Evolutionary conservation across 1,140 invertebrate genomes (phyloP).

Genomic region (Caerostris extrusa): DNA sequence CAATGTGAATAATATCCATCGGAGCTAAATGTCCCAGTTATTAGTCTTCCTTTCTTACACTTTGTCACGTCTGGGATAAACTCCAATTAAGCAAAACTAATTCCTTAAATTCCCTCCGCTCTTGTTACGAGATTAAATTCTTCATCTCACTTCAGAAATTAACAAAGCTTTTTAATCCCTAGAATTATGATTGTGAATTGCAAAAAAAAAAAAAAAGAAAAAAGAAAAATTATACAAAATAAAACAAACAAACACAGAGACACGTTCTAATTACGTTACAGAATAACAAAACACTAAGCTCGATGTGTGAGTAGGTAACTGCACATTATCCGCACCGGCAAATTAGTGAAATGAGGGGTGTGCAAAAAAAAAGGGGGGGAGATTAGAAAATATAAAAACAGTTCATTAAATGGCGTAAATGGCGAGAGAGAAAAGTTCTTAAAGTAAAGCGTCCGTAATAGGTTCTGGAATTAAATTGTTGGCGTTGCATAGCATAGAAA

Average conservation of each 20-base stretch:
- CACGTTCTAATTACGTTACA: slow-evolving; percentile 3
- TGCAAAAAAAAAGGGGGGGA: not conserved
- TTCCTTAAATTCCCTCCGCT: not conserved
- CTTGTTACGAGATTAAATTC: slow-evolving; percentile 18
- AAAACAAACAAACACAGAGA: too few species aligned
- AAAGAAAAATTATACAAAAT: not conserved
- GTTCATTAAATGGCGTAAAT: too few species aligned
- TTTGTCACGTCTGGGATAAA: not conserved
- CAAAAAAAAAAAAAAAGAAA: not conserved
- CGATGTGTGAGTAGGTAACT: slow-evolving; percentile 12
- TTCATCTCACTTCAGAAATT: not conserved
- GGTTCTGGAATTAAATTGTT: too few species aligned
- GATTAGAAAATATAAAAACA: too few species aligned
- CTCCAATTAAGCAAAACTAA: not conserved
- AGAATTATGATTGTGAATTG: not conserved
- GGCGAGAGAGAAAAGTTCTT: too few species aligned
- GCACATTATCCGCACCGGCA: slow-evolving; percentile 11
- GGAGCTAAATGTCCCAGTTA: not conserved
- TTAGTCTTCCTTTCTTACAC: not conserved
- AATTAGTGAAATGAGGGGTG: slow-evolving; percentile 40
- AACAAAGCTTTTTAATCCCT: not conserved
- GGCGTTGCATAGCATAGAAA: too few species aligned
- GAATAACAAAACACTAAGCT: not conserved
- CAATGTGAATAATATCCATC: too few species aligned
- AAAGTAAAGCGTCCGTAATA: too few species aligned